A percentile compares a stretch with the other conserved stretches of the same genome.
phyloP scores from a whole-genome alignment of 2,113 vertebrate species.

The Holacanthus passer region DNA sequence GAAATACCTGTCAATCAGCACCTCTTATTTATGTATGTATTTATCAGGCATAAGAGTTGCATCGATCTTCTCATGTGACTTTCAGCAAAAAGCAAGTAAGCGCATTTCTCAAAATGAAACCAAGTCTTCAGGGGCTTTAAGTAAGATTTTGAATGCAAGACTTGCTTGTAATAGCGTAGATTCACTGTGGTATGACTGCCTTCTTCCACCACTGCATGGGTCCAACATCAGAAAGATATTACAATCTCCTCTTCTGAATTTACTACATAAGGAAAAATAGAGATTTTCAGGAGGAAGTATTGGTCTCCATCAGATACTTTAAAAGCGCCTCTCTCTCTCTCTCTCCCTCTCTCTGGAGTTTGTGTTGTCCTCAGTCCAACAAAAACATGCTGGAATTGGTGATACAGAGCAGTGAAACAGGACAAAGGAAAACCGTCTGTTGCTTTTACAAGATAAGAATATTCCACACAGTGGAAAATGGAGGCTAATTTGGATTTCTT shows the following conservation, averaged over 20 bases:
- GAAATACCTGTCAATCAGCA: not conserved
- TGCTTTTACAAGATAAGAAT: constrained; percentile 69
- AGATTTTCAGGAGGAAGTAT: constrained; percentile 53
- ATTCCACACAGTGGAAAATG: constrained; percentile 46
- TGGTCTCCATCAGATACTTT: constrained; percentile 46
- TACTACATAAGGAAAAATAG: constrained; percentile 2
- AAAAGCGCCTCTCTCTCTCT: constrained; percentile 4
- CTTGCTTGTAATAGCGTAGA: not conserved
- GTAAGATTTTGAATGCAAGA: not conserved
- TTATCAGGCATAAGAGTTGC: not conserved
- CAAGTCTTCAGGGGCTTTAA: not conserved
- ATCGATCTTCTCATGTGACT: not conserved
- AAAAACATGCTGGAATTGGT: constrained; percentile 65
- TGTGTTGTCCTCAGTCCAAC: constrained; percentile 61
- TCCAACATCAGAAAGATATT: not conserved
- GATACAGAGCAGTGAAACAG: constrained; percentile 50
- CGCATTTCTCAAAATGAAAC: too few relatives aligned
- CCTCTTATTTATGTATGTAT: too few relatives aligned
- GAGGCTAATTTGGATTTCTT: constrained; percentile 6
- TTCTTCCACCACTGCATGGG: not conserved
- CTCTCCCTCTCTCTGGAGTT: constrained; percentile 42
- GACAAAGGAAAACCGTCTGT: constrained; percentile 57
- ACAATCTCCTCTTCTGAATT: not conserved
- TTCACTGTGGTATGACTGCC: not conserved
- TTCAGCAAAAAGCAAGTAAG: not conserved